Evolutionary conservation across 2,888 invertebrate species (phyloP).

Genomic region (Cyaniris semiargus): DNA sequence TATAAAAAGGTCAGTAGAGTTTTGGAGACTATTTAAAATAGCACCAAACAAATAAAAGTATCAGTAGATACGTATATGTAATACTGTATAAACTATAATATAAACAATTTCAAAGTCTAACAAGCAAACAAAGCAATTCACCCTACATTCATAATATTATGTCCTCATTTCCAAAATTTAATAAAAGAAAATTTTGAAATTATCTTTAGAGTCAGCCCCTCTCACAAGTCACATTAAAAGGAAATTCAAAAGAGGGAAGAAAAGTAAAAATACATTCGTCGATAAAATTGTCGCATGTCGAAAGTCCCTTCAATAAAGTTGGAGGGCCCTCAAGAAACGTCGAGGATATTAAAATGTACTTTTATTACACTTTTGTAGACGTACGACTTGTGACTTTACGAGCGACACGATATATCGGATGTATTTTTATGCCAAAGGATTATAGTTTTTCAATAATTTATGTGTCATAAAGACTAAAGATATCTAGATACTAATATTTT

Average conservation of each 20-base stretch:
- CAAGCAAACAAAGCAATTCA: no score
- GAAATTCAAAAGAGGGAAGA: background rate
- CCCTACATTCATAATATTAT: no score
- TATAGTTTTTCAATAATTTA: constrained; percentile 5
- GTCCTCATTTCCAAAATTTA: background rate
- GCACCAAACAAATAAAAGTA: no score
- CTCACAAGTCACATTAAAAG: background rate
- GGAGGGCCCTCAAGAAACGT: background rate
- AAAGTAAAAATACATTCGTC: background rate
- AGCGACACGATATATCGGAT: background rate
- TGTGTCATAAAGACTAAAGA: background rate
- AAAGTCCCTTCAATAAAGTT: background rate
- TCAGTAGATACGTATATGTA: no score
- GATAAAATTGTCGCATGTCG: background rate
- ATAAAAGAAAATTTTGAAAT: background rate
- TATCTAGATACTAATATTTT: no score
- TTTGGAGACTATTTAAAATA: no score
- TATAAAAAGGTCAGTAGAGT: no score
- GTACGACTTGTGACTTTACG: background rate
- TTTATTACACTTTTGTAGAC: constrained; percentile 4
- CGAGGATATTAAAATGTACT: constrained; percentile 3
- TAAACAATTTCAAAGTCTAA: no score
- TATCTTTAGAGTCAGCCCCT: background rate
- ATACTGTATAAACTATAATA: no score
- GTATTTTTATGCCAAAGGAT: background rate